A percentile compares a stretch with the other conserved stretches of the same genome.
phyloP scores from a whole-genome alignment of 2,888 invertebrate species.

The Eupithecia centaureata region DNA sequence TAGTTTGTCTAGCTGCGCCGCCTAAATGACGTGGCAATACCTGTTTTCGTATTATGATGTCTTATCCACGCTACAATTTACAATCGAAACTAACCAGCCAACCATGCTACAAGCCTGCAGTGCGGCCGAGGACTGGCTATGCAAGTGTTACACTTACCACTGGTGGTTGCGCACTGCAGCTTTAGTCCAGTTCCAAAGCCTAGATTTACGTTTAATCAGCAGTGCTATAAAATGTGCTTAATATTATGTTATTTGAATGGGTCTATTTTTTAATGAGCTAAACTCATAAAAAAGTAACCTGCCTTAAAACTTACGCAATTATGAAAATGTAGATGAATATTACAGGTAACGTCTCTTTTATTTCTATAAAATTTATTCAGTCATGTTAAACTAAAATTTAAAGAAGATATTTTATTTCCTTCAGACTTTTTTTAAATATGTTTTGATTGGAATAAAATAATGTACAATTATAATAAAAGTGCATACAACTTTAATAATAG shows the following conservation, averaged over 20 bases:
- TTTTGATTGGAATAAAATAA: no score
- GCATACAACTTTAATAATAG: no score
- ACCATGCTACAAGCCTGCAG: neutral
- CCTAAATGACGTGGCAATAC: neutral
- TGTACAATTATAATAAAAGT: no score
- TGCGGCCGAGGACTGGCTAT: neutral
- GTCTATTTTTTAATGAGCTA: neutral
- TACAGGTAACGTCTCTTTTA: no score
- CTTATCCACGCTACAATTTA: neutral
- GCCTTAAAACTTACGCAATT: no score
- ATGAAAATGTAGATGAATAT: no score
- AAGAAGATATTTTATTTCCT: no score
- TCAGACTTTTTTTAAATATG: no score
- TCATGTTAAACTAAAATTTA: no score
- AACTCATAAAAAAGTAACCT: no score
- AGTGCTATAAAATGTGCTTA: neutral
- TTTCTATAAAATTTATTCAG: no score
- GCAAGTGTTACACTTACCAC: slow-evolving; percentile 5
- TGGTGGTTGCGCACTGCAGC: neutral
- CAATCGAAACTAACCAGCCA: neutral
- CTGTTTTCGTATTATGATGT: neutral
- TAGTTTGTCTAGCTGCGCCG: neutral
- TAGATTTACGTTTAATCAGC: neutral
- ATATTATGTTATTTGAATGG: neutral
- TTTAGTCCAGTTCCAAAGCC: neutral